phyloP scores from a whole-genome alignment of 2,113 vertebrate species.

The Tetrao urogallus region DNA sequence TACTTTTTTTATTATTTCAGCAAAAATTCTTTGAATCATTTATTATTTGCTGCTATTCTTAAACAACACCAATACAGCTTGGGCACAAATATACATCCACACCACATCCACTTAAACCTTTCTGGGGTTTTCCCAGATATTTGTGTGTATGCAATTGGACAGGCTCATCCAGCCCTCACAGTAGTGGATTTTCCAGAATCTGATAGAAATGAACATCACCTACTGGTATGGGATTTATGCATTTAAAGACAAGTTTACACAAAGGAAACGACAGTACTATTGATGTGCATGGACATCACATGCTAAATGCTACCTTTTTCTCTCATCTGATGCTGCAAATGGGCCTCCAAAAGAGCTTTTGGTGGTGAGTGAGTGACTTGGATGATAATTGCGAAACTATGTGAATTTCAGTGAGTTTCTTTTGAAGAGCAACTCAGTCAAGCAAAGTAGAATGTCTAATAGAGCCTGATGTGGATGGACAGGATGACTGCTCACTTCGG shows the following conservation, averaged over 20 bases:
- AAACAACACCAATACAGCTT: not conserved
- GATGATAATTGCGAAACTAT: not conserved
- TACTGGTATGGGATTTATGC: not conserved
- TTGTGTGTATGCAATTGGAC: not conserved
- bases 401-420: not conserved
- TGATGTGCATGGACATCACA: not conserved
- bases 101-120: accelerated
- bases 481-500: not conserved
- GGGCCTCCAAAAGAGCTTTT: not conserved
- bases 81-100: not conserved
- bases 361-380: not conserved
- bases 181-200: not conserved
- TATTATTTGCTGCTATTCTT: not conserved
- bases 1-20: not conserved
- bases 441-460: not conserved
- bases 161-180: not conserved
- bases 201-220: not conserved
- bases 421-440: not conserved
- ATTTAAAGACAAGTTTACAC: not conserved
- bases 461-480: accelerated
- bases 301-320: not conserved
- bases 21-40: not conserved
- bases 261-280: not conserved
- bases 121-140: not conserved
- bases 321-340: not conserved